Percentiles rank a stretch among this genome's conserved stretches.
These are phyloP conservation scores for Drosophila neonasuta DNA, from an alignment of 2,888 invertebrate genomes.

Conservation along the genomic window DNA sequence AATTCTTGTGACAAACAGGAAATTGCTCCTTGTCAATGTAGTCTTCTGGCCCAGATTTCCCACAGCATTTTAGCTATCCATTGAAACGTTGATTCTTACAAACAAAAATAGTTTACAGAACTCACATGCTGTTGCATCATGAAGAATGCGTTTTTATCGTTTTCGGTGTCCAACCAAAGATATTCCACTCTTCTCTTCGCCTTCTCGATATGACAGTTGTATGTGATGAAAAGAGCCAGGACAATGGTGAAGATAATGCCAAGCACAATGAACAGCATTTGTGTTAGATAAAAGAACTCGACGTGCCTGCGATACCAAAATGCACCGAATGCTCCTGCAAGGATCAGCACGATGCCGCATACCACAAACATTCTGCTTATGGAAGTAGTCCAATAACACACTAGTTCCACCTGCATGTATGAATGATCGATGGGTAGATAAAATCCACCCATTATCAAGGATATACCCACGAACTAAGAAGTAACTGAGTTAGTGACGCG, in stretches of 20 bases:
- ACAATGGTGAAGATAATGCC: background rate
- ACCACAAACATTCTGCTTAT: background rate
- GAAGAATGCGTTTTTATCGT: background rate
- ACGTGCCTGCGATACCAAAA: conserved; percentile 7
- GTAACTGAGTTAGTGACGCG: background rate
- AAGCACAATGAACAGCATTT: background rate
- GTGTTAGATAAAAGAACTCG: background rate
- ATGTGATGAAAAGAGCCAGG: background rate
- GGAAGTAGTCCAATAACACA: background rate
- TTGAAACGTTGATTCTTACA: background rate
- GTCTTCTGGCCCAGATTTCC: conserved; percentile 1
- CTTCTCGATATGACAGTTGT: background rate
- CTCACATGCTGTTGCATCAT: conserved; percentile 8
- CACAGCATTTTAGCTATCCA: conserved; percentile 1
- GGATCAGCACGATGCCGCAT: background rate
- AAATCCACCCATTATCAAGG: background rate
- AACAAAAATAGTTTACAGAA: background rate
- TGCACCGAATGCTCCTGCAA: background rate
- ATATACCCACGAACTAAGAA: background rate
- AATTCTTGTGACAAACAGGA: conserved; percentile 4
- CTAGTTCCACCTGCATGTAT: conserved; percentile 1
- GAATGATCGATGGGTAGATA: background rate
- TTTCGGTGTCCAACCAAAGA: background rate
- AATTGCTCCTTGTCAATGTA: background rate
- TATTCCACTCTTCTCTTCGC: background rate